Evolutionary conservation across 2,113 vertebrate genomes (phyloP), one percentile per base, ranked within the genome.

Genomic region (Chionomys nivalis): DNA sequence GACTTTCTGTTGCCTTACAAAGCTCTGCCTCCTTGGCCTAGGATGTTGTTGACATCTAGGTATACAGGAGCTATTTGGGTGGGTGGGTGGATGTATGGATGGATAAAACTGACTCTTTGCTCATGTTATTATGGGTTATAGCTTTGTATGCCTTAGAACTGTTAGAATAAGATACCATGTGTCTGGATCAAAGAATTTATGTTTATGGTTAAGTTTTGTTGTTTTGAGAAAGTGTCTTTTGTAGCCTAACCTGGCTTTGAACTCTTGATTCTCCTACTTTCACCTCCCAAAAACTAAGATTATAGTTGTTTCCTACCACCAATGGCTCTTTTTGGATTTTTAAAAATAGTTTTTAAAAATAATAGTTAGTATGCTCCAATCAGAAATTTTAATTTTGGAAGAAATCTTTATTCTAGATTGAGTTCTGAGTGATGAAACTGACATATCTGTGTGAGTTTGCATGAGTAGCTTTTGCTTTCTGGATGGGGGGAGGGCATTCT

Each of bases 311-410:
- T 31, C 5, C 16, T 16, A 33, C 36, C 16, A 33, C 16, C 17
- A 31, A 36, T 73, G 14, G 1, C 47, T 88, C 19, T 88, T 72
- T 83, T 78, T 95, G 83, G 21, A 36, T 70, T 94, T 95, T 89
- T 14, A 72, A 90, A 89, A 55, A 55, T 55, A 72, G 75, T 88
- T 61, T 91, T 33, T 89, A 66, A 13, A 90, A 76, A 70, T 91
- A n/a, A 94, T 65, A 89, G 23, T 77, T 93, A 42, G 14, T 49
- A 68, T 95, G 58, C n/a, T 49, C 3, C 10, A 87, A 6, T 90
- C 28, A 87, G 26, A 26, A 79, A 6, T 77, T 87, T 91, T 91
- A 86, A 87, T 90, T 96, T 93, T 86, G 85, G 91, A 96, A 93
- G 55, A 91, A 83, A 33, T 91, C 23, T 90, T 90, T 61, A 90